Evolutionary conservation across 2,888 invertebrate species (phyloP).

Genomic region (Cynaeus angustus): DNA sequence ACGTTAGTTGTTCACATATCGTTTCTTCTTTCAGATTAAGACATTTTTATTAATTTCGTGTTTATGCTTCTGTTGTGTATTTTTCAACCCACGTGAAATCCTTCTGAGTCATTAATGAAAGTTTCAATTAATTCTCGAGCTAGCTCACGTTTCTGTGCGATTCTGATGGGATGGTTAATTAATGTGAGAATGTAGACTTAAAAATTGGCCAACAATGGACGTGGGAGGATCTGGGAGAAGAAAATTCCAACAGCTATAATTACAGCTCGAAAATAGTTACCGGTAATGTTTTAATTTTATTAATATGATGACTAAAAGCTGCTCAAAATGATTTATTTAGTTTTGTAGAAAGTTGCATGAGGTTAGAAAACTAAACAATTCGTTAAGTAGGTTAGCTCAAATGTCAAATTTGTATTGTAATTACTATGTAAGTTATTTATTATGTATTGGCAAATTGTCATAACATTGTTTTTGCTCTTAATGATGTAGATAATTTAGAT

Average conservation of each 20-base stretch:
- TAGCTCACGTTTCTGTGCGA: constrained; percentile 6
- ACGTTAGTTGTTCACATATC: constrained; percentile 50
- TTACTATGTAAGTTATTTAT: constrained; percentile 12
- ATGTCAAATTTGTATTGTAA: constrained; percentile 30
- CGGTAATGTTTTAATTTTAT: no score
- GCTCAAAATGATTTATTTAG: background rate
- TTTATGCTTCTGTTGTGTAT: constrained; percentile 7
- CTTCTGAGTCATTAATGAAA: constrained; percentile 8
- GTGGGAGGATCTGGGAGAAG: background rate
- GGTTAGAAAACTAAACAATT: constrained; percentile 1
- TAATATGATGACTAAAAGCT: no score
- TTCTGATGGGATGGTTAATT: constrained; percentile 16
- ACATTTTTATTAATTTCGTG: constrained; percentile 38
- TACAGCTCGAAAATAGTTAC: background rate
- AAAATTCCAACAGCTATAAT: background rate
- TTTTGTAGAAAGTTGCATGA: constrained; percentile 4
- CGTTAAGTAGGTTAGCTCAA: constrained; percentile 26
- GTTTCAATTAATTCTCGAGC: constrained; percentile 13
- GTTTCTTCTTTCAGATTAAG: constrained; percentile 49
- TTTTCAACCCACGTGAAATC: no score
- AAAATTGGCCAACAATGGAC: constrained; percentile 27
- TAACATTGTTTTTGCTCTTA: background rate
- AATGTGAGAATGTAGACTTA: constrained; percentile 26
- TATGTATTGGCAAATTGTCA: background rate
- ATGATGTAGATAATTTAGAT: background rate